These are phyloP conservation scores for Leuciscus idus DNA, from an alignment of 2,113 vertebrate species.

Conservation along the genomic window DNA sequence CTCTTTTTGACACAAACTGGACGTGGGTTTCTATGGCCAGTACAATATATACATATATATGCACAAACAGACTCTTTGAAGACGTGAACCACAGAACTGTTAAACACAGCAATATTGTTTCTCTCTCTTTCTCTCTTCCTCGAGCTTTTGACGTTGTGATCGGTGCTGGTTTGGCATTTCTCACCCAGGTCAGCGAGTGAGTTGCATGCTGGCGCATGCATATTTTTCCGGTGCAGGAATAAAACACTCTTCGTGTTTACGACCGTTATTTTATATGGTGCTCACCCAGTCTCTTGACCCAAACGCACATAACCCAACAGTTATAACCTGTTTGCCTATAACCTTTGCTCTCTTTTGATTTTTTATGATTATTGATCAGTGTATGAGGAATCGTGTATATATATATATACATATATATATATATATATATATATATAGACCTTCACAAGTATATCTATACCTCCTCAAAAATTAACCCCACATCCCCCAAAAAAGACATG, in stretches of 20 bases:
- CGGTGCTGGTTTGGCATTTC: constrained; percentile 43
- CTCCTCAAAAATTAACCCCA: constrained; percentile 68
- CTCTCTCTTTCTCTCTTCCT: constrained; percentile 42
- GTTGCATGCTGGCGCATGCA: constrained; percentile 49
- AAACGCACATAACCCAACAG: constrained; percentile 51
- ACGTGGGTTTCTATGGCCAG: constrained; percentile 42
- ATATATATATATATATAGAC: constrained; percentile 61
- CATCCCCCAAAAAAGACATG: constrained; percentile 60
- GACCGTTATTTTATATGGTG: constrained; percentile 72
- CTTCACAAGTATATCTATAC: constrained; percentile 71
- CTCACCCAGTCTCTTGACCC: constrained; percentile 70
- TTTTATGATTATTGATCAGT: constrained; percentile 54
- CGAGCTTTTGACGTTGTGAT: constrained; percentile 36
- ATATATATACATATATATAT: constrained; percentile 55
- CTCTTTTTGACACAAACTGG: constrained; percentile 35
- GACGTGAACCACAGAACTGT: constrained; percentile 12
- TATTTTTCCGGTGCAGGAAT: constrained; percentile 41
- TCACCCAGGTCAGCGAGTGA: constrained; percentile 49
- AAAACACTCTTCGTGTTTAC: constrained; percentile 61
- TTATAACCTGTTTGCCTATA: constrained; percentile 69
- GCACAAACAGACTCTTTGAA: constrained; percentile 13
- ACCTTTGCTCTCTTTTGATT: constrained; percentile 66
- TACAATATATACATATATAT: constrained; percentile 11
- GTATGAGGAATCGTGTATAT: constrained; percentile 59
- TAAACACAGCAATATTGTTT: not conserved